Evolutionary conservation across 2,888 invertebrate genomes (phyloP), one percentile per base, ranked within the genome.

Genomic region (Boloria euphrosyne): DNA sequence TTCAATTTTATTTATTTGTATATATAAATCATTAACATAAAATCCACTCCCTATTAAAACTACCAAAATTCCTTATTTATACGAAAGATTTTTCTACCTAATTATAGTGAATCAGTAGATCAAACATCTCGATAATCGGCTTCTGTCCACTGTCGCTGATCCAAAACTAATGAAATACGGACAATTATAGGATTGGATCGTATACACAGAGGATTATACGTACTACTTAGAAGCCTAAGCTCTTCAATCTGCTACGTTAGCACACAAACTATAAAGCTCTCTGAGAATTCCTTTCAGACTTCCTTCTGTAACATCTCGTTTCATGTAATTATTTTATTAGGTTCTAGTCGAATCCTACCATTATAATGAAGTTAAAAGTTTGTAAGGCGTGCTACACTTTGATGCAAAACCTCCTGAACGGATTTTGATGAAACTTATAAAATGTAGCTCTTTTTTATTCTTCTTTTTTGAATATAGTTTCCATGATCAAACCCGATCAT

Each of bases 91-190:
- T 22, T 4, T 46, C 57, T 7, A 57, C 44, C 22, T 57, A 22
- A 57, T 57, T 46, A 22, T 46, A 22, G n/a, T 18, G 22, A 38
- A 38, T 38, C 38, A 53, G 22, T 22, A 57, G 57, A 46, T 46
- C 44, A 57, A 22, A 46, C n/a, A 57, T 44, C 50, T 44, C 18
- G 44, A 10, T 67, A 69, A 67, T 65, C 67, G 54, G 67, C 67
- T 69, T 67, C 51, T 51, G 43, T 53, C 64, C 51, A 69, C 59
- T 62, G 22, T 50, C 1, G 52, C 50, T 57, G 55, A 65, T 68
- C 65, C 51, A 65, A 65, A 64, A 62, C 55, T 55, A 62, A 63
- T 55, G 62, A 62, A 60, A 52, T 61, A 61, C 60, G 17, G n/a
- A 46, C 50, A 61, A 61, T 55, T 61, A 66, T 38, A 55, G 61